Evolutionary conservation across 2,797 vertebrate species (phyloP).

Genomic region (Labroides dimidiatus): DNA sequence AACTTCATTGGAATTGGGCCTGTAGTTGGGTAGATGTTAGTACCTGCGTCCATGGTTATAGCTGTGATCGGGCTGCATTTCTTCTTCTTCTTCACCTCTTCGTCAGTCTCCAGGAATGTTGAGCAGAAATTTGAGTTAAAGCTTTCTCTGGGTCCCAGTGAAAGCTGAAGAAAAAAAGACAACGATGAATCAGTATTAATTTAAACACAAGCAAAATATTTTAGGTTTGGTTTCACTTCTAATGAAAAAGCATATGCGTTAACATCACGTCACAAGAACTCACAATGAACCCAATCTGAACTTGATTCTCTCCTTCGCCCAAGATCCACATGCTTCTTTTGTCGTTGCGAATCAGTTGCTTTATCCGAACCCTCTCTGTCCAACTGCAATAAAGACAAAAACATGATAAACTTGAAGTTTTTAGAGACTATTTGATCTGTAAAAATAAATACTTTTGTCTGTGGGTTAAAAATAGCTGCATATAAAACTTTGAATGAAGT

Average conservation of each 20-base stretch:
- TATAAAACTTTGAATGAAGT: too few species aligned
- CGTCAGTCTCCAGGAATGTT: accelerated
- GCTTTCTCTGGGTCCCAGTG: neutral
- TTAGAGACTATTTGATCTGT: too few species aligned
- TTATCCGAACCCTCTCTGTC: accelerated
- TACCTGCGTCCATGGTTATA: conserved; percentile 60
- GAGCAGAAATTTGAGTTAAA: neutral
- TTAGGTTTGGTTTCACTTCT: too few species aligned
- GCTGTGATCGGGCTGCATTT: conserved; percentile 62
- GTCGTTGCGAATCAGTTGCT: conserved; percentile 54
- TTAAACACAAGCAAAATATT: too few species aligned
- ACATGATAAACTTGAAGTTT: too few species aligned
- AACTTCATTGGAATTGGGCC: too few species aligned
- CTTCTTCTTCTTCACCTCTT: neutral
- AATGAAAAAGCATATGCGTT: neutral
- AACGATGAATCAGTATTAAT: neutral
- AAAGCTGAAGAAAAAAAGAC: conserved; percentile 54
- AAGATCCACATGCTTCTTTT: conserved; percentile 76
- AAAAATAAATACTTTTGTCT: too few species aligned
- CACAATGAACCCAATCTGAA: conserved; percentile 70
- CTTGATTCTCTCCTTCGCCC: accelerated
- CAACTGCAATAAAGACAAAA: conserved; percentile 53
- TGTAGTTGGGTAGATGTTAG: neutral
- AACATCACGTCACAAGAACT: conserved; percentile 43
- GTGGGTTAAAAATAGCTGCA: too few species aligned